Evolutionary conservation across 2,113 vertebrate genomes (phyloP).

Genomic region (Nothoprocta pentlandii): DNA sequence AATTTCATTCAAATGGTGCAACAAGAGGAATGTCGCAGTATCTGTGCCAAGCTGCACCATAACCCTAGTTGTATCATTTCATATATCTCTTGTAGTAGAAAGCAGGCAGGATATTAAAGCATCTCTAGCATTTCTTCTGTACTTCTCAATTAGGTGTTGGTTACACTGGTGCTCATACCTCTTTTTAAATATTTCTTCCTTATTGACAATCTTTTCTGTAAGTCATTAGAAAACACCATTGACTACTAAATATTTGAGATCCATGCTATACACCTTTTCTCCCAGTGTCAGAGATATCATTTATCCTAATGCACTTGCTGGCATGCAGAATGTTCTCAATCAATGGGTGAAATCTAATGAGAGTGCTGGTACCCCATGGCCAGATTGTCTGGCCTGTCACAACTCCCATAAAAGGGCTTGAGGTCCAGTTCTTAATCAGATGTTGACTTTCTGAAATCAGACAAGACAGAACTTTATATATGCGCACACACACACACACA

Average conservation of each 20-base stretch:
- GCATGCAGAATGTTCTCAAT: background rate
- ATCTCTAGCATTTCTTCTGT: background rate
- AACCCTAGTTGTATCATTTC: background rate
- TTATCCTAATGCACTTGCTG: background rate
- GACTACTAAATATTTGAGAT: slow-evolving; percentile 6
- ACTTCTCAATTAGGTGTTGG: background rate
- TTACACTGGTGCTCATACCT: background rate
- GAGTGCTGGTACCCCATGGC: background rate
- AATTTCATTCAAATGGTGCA: background rate
- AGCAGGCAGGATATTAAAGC: background rate
- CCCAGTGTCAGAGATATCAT: background rate
- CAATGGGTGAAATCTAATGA: slow-evolving; percentile 8
- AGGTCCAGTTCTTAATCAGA: background rate
- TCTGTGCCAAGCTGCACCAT: background rate
- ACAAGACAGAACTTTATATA: background rate
- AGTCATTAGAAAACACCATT: background rate
- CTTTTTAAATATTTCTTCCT: background rate
- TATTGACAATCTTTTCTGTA: background rate
- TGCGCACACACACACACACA: no score
- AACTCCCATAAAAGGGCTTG: background rate
- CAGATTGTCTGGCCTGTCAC: background rate
- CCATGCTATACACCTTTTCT: background rate
- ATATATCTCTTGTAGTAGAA: background rate
- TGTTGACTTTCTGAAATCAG: background rate
- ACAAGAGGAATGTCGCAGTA: background rate